Evolutionary conservation across 2,888 invertebrate genomes (phyloP), one percentile per base, ranked within the genome.

Genomic region (Lottia scabra): DNA sequence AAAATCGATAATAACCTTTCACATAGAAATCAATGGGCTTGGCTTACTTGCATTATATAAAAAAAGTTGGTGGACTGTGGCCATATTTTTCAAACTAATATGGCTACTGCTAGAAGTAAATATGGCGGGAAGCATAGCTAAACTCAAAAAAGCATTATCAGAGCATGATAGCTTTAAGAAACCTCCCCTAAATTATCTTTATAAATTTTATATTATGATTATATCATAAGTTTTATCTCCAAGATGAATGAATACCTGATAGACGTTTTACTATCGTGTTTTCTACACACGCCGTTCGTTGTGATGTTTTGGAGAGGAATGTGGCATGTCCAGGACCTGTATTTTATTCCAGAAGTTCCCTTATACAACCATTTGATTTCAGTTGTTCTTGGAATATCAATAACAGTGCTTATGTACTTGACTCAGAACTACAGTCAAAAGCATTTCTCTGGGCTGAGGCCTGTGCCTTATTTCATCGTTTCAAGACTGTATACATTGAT

Each of bases 401-500:
- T 67, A 27, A 27, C 27, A 26, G 8, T 67, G 13, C 3, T 30
- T 2, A 19, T 48, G 2, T 48, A 67, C 23, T 1, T 19, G 1
- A 19, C 16, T 1, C 46, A 67, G 13, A 13, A 16, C 56, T 19
- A 6, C 10, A 19, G 27, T 8, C 19, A 26, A 27, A 56, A 13
- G 1, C 30, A 48, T 30, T 26, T 30, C 10, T 6, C 16, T 10
- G 15, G 67, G 0, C 26, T 46, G 48, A 27, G 23, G 12, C 12
- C n/a, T 19, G 38, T 56, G 26, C 56, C 30, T 45, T 67, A 48
- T 67, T 45, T 67, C 16, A 16, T 67, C 27, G 26, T 27, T 1
- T 27, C 67, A 30, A 23, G 67, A 48, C 48, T 67, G 4, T 67
- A 67, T 13, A 67, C 67, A 30, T 27, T 46, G 19, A 26, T 67